phyloP scores from a whole-genome alignment of 1,140 invertebrate genomes.

The Aethina tumida region DNA sequence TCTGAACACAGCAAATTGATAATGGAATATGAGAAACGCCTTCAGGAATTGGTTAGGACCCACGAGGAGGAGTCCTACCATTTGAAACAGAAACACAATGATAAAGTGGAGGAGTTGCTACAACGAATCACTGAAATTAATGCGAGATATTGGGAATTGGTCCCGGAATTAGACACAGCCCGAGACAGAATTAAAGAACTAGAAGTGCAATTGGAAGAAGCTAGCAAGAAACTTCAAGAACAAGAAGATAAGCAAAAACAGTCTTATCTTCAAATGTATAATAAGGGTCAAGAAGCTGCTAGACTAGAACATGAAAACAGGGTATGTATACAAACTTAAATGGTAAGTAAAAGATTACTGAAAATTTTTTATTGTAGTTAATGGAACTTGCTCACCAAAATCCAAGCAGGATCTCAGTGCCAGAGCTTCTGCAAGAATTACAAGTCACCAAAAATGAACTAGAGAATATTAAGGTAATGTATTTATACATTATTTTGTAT shows the following conservation, averaged over 20 bases:
- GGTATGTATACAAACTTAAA: constrained; percentile 31
- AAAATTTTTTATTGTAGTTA: constrained; percentile 40
- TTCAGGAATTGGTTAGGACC: constrained; percentile 58
- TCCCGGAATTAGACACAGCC: constrained; percentile 55
- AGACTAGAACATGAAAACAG: constrained; percentile 55
- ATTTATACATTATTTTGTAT: constrained; percentile 3
- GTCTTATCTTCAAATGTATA: constrained; percentile 73
- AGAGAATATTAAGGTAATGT: constrained; percentile 70
- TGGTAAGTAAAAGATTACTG: neutral
- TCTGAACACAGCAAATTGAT: constrained; percentile 56
- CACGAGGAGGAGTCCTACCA: constrained; percentile 61
- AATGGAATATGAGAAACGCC: constrained; percentile 57
- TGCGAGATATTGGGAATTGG: constrained; percentile 57
- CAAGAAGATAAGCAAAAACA: constrained; percentile 66
- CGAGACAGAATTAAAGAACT: constrained; percentile 55
- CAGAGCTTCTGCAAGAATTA: constrained; percentile 67
- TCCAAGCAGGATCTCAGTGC: constrained; percentile 57
- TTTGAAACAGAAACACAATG: constrained; percentile 65
- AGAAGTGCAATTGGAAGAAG: constrained; percentile 56
- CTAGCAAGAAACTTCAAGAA: constrained; percentile 53
- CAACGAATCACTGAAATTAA: constrained; percentile 72
- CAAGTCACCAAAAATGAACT: constrained; percentile 72
- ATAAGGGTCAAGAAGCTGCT: constrained; percentile 68
- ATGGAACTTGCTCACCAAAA: constrained; percentile 46
- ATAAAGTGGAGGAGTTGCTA: constrained; percentile 65